phyloP scores from a whole-genome alignment of 1,140 invertebrate species.

The Armadillidium nasatum region DNA sequence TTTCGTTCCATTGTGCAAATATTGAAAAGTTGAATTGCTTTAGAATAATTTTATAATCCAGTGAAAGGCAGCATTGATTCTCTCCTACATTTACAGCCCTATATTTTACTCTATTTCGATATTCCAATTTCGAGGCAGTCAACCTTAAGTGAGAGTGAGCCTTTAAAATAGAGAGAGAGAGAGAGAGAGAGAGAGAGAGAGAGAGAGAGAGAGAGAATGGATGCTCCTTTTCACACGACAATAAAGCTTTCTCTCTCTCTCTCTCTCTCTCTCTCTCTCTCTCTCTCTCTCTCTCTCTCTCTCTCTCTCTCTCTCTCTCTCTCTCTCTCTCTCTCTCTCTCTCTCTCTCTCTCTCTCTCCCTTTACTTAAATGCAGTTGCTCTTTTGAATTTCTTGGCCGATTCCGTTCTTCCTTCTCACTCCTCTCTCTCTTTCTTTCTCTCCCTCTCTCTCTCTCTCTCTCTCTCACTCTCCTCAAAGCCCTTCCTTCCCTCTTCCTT shows the following conservation, averaged over 20 bases:
- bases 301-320: background rate
- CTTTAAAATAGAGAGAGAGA: too few species aligned
- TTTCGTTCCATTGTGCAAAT: background rate
- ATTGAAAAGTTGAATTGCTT: background rate
- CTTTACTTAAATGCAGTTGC: too few species aligned
- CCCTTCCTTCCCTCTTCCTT: background rate
- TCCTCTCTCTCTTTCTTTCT: background rate
- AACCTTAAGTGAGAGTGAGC: background rate
- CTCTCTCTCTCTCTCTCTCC: constrained; percentile 2
- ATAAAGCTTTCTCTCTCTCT: too few species aligned
- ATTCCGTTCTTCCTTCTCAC: too few species aligned
- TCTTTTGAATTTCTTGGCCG: too few species aligned
- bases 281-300: background rate
- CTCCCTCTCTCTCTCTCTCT: background rate
- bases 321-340: background rate
- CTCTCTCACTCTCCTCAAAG: too few species aligned
- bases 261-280: too few species aligned
- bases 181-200: too few species aligned
- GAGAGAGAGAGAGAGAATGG: too few species aligned
- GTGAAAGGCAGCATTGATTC: background rate
- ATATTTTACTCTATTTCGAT: background rate
- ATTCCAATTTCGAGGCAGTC: background rate
- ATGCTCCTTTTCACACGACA: too few species aligned
- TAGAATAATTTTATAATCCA: background rate
- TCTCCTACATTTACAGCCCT: background rate